Evolutionary conservation across 2,797 vertebrate species (phyloP).

Genomic region (Phoeniculus purpureus): DNA sequence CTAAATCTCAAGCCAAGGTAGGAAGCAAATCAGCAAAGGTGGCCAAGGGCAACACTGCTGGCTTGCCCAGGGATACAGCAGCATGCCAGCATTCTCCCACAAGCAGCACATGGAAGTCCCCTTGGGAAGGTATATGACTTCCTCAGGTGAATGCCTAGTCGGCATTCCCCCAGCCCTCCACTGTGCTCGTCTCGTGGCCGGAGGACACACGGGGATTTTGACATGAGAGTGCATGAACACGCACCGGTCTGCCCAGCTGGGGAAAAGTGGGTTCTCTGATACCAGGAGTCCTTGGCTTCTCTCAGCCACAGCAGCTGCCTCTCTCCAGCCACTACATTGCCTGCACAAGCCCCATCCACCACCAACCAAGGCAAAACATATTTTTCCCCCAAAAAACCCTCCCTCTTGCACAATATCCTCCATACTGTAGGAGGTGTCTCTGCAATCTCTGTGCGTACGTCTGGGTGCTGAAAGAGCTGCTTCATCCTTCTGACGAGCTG

Average conservation of each 20-base stretch:
- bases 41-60: neutral
- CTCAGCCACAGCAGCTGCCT: neutral
- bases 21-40: neutral
- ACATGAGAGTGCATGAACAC: neutral
- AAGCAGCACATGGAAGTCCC: neutral
- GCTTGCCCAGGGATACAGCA: neutral
- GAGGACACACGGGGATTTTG: neutral
- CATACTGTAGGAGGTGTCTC: neutral
- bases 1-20: neutral
- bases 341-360: neutral
- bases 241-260: neutral
- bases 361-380: neutral
- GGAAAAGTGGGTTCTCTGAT: neutral
- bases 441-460: neutral
- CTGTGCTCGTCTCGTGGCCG: neutral
- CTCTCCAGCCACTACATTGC: neutral
- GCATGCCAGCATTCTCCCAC: neutral
- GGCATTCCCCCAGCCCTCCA: neutral
- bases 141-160: neutral
- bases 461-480: neutral
- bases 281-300: neutral
- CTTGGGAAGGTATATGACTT: neutral
- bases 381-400: neutral
- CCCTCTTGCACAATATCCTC: neutral
- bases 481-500: neutral